Base-by-base conservation (phyloP, 92 coral and sea anemone genomes). In the Parazoanthus darwini region DNA sequence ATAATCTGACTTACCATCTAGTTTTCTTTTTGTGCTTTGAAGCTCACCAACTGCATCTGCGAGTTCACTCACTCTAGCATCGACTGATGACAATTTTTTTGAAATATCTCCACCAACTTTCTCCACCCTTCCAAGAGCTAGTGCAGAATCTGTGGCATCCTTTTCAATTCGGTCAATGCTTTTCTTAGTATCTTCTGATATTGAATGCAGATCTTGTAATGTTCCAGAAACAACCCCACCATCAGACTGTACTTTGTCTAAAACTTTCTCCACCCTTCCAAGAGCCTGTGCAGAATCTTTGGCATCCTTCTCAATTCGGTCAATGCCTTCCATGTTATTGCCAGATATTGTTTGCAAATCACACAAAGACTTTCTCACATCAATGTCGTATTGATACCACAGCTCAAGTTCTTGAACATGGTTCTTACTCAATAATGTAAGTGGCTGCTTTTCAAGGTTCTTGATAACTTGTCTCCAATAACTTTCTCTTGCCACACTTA, bases 41-140 rank as follows among this genome's bases (percentile, higher is more conserved):
- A 48, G 51, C 11, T 48, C 51, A 7, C 11, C 51, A 0, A 48
- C 51, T 7, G 51, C 51, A 48, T 48, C 51, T 48, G 11, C 8
- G 51, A 65, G 71, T 5, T 65, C 71, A n/a, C 71, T n/a, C 22
- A 65, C 71, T 18, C 71, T n/a, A 18, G 71, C 71, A 65, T 65
- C 71, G 0, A 65, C 25, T n/a, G 71, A 65, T 18, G 71, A 65
- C 71, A 65, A 65, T 3, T 18, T 65, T 65, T 25, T 65, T 65
- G 71, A 65, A 65, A 65, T 65, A n/a, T 65, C 71, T 65, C 71
- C 71, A 18, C 71, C 71, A 65, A 65, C 71, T 65, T 18, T 65
- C 71, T 65, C 71, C 71, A 65, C 23, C 25, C 71, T 18, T 65
- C 23, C 71, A 15, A 65, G 23, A 18, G 71, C 71, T 15, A 18